Percentiles rank a stretch among this genome's conserved stretches.
Evolutionary conservation across 2,888 invertebrate genomes (phyloP).

Genomic region (Rhodophaea formosa): DNA sequence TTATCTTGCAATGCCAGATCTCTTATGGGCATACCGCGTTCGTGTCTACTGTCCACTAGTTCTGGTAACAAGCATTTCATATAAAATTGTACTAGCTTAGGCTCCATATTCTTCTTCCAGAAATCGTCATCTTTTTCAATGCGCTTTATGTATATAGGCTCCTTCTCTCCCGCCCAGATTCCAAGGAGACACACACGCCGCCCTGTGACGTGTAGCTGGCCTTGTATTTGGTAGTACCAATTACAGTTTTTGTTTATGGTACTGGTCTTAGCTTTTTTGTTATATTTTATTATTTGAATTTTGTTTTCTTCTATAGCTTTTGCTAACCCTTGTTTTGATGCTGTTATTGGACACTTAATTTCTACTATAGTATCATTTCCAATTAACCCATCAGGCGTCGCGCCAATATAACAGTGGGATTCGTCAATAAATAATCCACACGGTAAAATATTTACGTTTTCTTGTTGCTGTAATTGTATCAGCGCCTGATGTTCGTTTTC

Average conservation of each 20-base stretch:
- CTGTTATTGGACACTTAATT: too few relatives aligned
- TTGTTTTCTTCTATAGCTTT: slow-evolving; percentile 20
- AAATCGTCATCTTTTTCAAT: slow-evolving; percentile 26
- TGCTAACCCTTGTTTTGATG: neutral
- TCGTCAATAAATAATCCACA: slow-evolving; percentile 22
- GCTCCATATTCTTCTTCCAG: slow-evolving; percentile 24
- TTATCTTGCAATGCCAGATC: slow-evolving; percentile 12
- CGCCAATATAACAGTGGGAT: slow-evolving; percentile 20
- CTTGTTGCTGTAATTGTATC: too few relatives aligned
- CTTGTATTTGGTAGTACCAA: slow-evolving; percentile 28
- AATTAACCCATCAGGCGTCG: slow-evolving; percentile 22
- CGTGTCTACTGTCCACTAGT: slow-evolving; percentile 22
- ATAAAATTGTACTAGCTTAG: slow-evolving; percentile 23
- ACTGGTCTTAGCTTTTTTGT: slow-evolving; percentile 8
- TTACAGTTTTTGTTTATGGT: slow-evolving; percentile 22
- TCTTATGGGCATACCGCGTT: slow-evolving; percentile 23
- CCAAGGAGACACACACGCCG: slow-evolving; percentile 24
- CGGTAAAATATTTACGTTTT: too few relatives aligned
- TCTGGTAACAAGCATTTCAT: slow-evolving; percentile 24
- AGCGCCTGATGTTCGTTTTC: slow-evolving; percentile 18
- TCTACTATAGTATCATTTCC: slow-evolving; percentile 16
- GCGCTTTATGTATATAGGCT: slow-evolving; percentile 13
- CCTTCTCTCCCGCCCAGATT: slow-evolving; percentile 27
- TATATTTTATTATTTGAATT: too few relatives aligned
- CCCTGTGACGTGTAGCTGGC: slow-evolving; percentile 27